A percentile compares a stretch with the other conserved stretches of the same genome.
These are phyloP conservation scores for Eretmochelys imbricata DNA, from an alignment of 2,113 vertebrate genomes.

Conservation along the genomic window DNA sequence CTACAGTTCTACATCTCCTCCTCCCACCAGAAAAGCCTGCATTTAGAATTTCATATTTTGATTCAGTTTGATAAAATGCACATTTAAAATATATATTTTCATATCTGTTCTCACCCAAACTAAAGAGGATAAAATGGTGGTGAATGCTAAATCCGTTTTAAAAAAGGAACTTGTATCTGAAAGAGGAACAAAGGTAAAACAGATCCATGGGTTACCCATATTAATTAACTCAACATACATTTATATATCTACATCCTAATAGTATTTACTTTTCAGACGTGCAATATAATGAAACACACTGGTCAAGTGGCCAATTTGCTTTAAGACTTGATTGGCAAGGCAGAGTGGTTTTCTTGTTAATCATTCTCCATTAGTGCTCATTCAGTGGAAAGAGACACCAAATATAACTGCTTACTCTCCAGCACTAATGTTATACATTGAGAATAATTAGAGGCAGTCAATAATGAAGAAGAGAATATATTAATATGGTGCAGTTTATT, in stretches of 20 bases:
- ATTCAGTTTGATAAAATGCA: background rate
- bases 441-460: conserved; percentile 51
- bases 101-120: too few relatives aligned
- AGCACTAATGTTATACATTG: conserved; percentile 32
- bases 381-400: conserved; percentile 38
- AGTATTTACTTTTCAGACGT: background rate
- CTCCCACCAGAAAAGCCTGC: background rate
- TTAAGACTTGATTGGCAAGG: conserved; percentile 32
- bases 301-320: conserved; percentile 58
- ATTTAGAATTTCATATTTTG: rapidly evolving
- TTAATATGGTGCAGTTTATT: conserved; percentile 24
- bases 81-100: background rate
- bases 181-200: background rate
- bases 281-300: background rate
- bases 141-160: background rate
- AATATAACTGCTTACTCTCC: conserved; percentile 28
- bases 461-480: background rate
- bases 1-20: background rate
- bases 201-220: background rate
- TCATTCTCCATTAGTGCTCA: conserved; percentile 60
- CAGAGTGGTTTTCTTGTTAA: conserved; percentile 41
- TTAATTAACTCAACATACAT: background rate
- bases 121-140: background rate
- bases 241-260: background rate
- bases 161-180: background rate